Conservation (phyloP, 2,113 vertebrate species). For the Caranx melampygus region DNA sequence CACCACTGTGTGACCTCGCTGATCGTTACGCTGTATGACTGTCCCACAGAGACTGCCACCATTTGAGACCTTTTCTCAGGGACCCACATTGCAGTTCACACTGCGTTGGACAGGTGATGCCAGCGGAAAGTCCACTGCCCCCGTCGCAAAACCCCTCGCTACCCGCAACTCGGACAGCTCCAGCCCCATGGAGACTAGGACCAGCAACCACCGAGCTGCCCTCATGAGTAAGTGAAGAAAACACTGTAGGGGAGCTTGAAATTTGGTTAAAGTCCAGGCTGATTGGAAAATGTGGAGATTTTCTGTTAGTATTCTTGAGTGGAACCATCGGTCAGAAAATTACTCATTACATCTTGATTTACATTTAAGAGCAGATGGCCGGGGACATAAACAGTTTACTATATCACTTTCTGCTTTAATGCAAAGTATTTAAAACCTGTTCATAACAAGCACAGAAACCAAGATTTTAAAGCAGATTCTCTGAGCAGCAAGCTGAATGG, state of each 20-base stretch:
- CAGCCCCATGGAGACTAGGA: constrained; percentile 91
- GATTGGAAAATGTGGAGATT: neutral
- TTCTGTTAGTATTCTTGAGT: neutral
- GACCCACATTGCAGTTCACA: constrained; percentile 98
- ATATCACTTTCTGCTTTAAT: neutral
- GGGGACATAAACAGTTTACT: neutral
- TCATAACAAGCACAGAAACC: neutral
- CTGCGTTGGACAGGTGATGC: constrained; percentile 96
- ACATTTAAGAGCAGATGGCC: constrained; percentile 11
- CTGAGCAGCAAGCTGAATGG: constrained; percentile 5
- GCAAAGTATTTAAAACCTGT: neutral
- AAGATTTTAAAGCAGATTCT: constrained; percentile 23
- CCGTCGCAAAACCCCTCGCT: constrained; percentile 95
- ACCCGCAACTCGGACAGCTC: constrained; percentile 94
- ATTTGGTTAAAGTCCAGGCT: neutral
- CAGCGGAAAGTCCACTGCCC: constrained; percentile 92
- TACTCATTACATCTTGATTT: neutral
- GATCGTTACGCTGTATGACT: neutral
- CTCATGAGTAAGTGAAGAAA: constrained; percentile 87
- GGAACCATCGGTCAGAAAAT: neutral
- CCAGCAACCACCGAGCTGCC: constrained; percentile 91
- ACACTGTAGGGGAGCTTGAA: neutral
- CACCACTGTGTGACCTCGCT: neutral
- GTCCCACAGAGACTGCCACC: constrained; percentile 91
- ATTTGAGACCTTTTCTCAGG: constrained; percentile 99